Conservation (phyloP, 2,888 invertebrate species). For the Lasioglossum lativentre region DNA sequence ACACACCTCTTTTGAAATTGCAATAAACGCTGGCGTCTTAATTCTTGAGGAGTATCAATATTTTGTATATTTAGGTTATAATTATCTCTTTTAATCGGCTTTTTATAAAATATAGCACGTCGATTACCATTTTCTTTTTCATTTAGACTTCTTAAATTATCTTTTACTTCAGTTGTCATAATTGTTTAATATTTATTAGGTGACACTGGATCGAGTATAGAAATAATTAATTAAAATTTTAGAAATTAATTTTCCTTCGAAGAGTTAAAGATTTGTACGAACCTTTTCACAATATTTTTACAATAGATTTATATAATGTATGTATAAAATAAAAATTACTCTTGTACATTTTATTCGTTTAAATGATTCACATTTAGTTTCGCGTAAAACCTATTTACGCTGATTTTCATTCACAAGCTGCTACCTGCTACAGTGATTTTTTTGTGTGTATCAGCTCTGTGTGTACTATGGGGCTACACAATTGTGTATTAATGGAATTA, state of each 20-base stretch:
- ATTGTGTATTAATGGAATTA: background rate
- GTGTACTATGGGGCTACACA: background rate
- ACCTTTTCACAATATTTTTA: slow-evolving; percentile 30
- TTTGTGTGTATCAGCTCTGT: too few species aligned
- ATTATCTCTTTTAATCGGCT: slow-evolving; percentile 79
- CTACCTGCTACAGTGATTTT: background rate
- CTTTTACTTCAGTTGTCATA: slow-evolving; percentile 44
- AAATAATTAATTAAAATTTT: slow-evolving; percentile 6
- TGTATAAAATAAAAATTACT: background rate
- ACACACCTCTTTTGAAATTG: slow-evolving; percentile 80
- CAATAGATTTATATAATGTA: background rate
- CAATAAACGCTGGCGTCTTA: slow-evolving; percentile 78
- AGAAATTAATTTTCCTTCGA: background rate
- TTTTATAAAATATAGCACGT: slow-evolving; percentile 83
- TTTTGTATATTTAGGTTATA: slow-evolving; percentile 75
- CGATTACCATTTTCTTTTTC: slow-evolving; percentile 82
- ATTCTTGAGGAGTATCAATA: slow-evolving; percentile 80
- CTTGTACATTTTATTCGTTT: background rate
- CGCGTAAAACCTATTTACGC: background rate
- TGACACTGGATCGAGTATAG: background rate
- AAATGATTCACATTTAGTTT: slow-evolving; percentile 3
- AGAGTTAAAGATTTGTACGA: slow-evolving; percentile 1
- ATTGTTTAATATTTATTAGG: slow-evolving; percentile 12
- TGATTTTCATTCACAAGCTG: slow-evolving; percentile 12
- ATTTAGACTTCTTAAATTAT: background rate